Evolutionary conservation across 2,797 vertebrate genomes (phyloP), one percentile per base, ranked within the genome.

Genomic region (Tenualosa ilisha): DNA sequence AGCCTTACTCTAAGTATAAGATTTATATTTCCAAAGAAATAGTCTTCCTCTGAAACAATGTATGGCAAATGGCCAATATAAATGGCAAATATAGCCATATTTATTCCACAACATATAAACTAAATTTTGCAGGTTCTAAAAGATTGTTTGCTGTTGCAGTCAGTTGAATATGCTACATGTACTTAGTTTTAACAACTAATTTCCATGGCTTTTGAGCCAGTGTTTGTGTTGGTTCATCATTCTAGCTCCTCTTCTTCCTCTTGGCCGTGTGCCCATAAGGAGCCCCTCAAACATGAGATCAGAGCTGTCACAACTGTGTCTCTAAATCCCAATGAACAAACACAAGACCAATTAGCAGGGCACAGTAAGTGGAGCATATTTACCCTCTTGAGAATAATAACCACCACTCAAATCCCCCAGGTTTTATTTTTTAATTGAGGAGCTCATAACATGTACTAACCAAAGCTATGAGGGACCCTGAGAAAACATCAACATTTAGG

Each of bases 281-380:
- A 83, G 40, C 85, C 85, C 31, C 31, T 85, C 53, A 85, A 81
- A 82, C 63, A 43, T 85, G 43, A 85, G 87, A 89, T 85, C 82
- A 86, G 63, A 31, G 81, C 46, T 83, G 82, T 50, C 75, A 51
- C 59, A 26, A 40, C 82, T 65, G 81, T 79, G 31, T 86, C 63
- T 56, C 68, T 83, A 82, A 68, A 82, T 37, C 79, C 84, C 84
- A 63, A 86, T 84, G 86, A 86, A 75, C 8, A 43, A 82, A 83
- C 84, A 83, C 0, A 83, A 54, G 49, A 2, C 82, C 68, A 89
- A 89, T 89, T 89, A 87, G 87, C 56, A 63, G 83, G 63, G 79
- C 81, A 87, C 40, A 82, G 17, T 84, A 17, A 87, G 79, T 84
- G 84, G 82, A 26, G 9, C 53, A 85, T 79, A 40, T 85, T 88